Base-by-base conservation (phyloP, 2,888 invertebrate species). In the Diadegma fenestrale region DNA sequence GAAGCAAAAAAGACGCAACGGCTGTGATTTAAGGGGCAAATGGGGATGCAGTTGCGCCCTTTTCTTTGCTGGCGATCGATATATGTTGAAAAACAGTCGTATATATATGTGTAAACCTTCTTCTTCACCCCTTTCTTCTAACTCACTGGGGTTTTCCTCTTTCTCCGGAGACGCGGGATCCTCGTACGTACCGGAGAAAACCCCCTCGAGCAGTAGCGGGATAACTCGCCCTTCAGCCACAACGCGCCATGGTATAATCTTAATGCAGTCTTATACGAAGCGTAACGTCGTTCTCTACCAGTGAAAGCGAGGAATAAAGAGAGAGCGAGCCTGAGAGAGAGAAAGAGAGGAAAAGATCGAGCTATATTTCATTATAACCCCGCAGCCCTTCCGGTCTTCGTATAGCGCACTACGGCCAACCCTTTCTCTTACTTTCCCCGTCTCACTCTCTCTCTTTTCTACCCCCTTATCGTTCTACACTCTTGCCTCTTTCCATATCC, bases 311-410 rank as follows among this genome's bases (percentile, higher is more conserved):
- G 72, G 80, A 45, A 75, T 69, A 81, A 80, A 84, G 80, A 73
- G 82, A 78, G 61, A 58, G 26, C 51, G 54, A 82, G 63, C 4
- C 33, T 19, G 68, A 26, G 78, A 81, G 78, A 81, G 30, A 45
- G 54, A 72, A 72, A 68, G 48, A 69, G 43, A n/a, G 66, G 69
- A 30, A 78, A 68, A 51, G 66, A 79, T 68, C 73, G 86, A 91
- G 91, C 93, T 93, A 93, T 93, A 94, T 94, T 93, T 94, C 94
- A 93, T 94, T 93, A 94, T 93, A 94, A 93, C 93, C 92, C 93
- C 91, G 91, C 93, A 91, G 92, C 91, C 92, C 91, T 92, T 93
- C 92, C 92, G 92, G 91, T 89, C 89, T 88, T 90, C 88, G 89
- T 87, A 71, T n/a, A n/a, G n/a, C n/a, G 83, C 73, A 76, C 86